A percentile compares a stretch with the other conserved stretches of the same genome.
Conservation (phyloP, 2,888 invertebrate genomes). For the Xestia c-nigrum region DNA sequence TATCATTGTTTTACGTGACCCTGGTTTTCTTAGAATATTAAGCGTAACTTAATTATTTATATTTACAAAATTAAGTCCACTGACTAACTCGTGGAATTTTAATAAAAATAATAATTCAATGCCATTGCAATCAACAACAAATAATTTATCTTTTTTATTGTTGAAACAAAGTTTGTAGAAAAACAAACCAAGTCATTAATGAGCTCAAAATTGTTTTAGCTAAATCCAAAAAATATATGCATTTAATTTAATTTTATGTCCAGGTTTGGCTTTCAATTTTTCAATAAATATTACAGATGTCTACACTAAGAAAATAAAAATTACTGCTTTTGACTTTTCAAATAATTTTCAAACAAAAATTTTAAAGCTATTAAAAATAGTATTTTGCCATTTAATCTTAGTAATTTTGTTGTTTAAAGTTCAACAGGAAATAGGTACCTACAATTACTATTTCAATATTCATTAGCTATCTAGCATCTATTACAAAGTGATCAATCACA, state of each 20-base stretch:
- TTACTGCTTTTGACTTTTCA: not conserved
- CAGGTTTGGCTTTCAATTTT: not conserved
- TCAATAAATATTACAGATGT: not conserved
- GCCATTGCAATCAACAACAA: slow-evolving; percentile 24
- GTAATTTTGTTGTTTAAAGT: not conserved
- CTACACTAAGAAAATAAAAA: not conserved
- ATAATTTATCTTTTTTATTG: not conserved
- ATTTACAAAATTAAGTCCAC: slow-evolving; percentile 3
- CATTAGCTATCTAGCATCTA: not conserved
- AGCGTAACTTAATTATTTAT: slow-evolving; percentile 25
- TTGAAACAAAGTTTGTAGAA: not conserved
- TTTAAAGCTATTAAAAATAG: too few species aligned
- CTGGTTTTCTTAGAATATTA: slow-evolving; percentile 50
- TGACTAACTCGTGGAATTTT: not conserved
- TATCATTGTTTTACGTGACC: slow-evolving; percentile 66
- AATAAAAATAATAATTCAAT: slow-evolving; percentile 10
- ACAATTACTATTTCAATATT: not conserved
- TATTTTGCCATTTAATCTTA: too few species aligned
- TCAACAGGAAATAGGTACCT: not conserved
- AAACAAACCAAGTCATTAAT: not conserved
- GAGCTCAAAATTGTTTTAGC: not conserved
- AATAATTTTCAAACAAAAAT: not conserved
- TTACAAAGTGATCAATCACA: slow-evolving; percentile 8
- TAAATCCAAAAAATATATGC: not conserved
- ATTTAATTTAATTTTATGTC: not conserved